Evolutionary conservation across 1,140 invertebrate genomes (phyloP), one percentile per base, ranked within the genome.

Genomic region (Aleiodes sp.): DNA sequence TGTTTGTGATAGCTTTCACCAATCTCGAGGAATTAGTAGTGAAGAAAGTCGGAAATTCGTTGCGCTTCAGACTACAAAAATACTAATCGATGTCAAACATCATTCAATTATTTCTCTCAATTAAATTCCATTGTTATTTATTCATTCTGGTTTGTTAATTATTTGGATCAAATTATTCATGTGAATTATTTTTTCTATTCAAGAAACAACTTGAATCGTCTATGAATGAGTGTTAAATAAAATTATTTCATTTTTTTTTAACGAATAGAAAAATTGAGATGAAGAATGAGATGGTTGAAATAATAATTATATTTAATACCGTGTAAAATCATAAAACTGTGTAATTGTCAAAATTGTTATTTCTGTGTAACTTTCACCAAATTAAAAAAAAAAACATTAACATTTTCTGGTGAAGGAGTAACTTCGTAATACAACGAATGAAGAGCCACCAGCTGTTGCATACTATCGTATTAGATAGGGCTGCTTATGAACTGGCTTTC

Each of bases 381-480:
- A 52, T 65, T 65, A 52, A 37, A 19, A 37, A 21, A n/a, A n/a
- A 59, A 10, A 2, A 1, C 12, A 10, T 33, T 33, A 10, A 33
- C 31, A 33, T 33, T 33, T 33, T 33, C 12, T n/a, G 28, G 56
- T 59, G 24, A 59, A 31, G 10, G 28, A 52, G n/a, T n/a, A n/a
- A n/a, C n/a, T 52, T 52, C 62, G 39, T n/a, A 12, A 39, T 16
- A 39, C 59, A n/a, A 21, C 14, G 14, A 43, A 64, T 24, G 37
- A 64, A n/a, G 21, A 26, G 41, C n/a, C 41, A 65, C 41, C 24
- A 65, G 63, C 41, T 65, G 63, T 65, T 65, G 63, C 63, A 26
- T 65, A 65, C 63, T 43, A 52, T 52, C 43, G 63, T 65, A 65
- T 65, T 56, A 65, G 63, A 65, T 65, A 65, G 63, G 63, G 63